Conservation (phyloP, 1,140 invertebrate species). For the Formica exsecta region DNA sequence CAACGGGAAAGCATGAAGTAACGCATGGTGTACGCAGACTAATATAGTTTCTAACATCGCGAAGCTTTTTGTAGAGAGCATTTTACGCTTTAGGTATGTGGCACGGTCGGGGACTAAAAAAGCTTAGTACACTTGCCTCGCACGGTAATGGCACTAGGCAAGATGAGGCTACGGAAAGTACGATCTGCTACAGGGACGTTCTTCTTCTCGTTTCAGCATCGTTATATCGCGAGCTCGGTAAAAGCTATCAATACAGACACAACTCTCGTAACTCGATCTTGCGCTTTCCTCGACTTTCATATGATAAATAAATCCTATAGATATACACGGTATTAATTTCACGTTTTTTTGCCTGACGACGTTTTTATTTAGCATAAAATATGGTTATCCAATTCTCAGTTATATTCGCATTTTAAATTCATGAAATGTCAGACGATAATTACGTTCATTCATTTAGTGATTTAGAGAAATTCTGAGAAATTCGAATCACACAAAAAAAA, state of each 20-base stretch:
- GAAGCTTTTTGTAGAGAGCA: conserved; percentile 45
- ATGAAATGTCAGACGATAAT: not conserved
- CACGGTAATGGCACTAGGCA: conserved; percentile 41
- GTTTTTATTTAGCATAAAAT: conserved; percentile 34
- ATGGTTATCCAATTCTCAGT: not conserved
- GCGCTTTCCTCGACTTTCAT: not conserved
- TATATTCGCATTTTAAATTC: conserved; percentile 26
- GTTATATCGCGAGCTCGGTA: conserved; percentile 26
- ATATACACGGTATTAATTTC: conserved; percentile 2
- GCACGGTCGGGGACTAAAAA: conserved; percentile 40
- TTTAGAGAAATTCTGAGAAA: not conserved
- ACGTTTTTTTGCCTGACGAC: not conserved
- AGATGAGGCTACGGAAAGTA: conserved; percentile 4
- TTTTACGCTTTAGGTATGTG: conserved; percentile 30
- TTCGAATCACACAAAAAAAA: not conserved
- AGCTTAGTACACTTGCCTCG: conserved; percentile 15
- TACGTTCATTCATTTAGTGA: not conserved
- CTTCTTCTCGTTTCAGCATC: conserved; percentile 35
- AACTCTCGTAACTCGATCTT: not conserved
- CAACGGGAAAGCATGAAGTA: conserved; percentile 5
- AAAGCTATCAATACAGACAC: conserved; percentile 49
- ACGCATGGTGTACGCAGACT: conserved; percentile 16
- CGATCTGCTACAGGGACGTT: conserved; percentile 21
- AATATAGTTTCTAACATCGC: conserved; percentile 49
- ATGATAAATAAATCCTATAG: not conserved